Base-by-base conservation (phyloP, 2,113 vertebrate species). In the Pterocles orientalis region DNA sequence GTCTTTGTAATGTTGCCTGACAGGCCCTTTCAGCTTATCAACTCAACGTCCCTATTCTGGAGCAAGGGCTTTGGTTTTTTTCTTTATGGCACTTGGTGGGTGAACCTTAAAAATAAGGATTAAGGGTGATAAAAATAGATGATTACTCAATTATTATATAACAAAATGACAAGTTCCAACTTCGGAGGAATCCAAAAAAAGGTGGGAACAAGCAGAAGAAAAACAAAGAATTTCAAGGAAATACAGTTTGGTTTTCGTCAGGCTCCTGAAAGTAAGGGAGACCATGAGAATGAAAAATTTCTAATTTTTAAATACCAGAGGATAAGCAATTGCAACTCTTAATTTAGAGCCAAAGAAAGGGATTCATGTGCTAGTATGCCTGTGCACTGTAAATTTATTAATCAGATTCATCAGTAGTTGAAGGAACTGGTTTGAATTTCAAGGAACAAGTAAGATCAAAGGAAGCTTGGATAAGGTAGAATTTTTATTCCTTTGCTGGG, bases 31-130 rank as follows among this genome's bases (percentile, higher is more conserved):
- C 43, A 83, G 36, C 9, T 73, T 81, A 82, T 20, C 41, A 77
- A 34, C 56, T 77, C 20, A 13, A 4, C 34, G 20, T 33, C 26
- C 68, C 39, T 75, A 0, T 82, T 91, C 62, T 45, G 8, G 18
- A 96, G 14, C 19, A 23, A 81, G 25, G 50, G 11, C 20, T 64
- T 68, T 82, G n/a, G 3, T 33, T 50, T 77, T 71, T 71, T 54
- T 26, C 43, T 85, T 91, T 70, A 78, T 0, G 0, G 39, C 7
- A 56, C 21, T 71, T 78, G 41, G 47, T 66, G 69, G 14, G 20
- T 86, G 62, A 94, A 90, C 18, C 60, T 92, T 83, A 88, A 83
- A 92, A 96, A 93, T 77, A 92, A 75, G 65, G 73, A 89, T 34
- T 79, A 88, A 71, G 23, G 3, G 23, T 58, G 18, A 36, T 58